These are phyloP conservation scores for Lepidocolaptes lacrymiger DNA, from an alignment of 2,797 vertebrate species.

Conservation along the genomic window DNA sequence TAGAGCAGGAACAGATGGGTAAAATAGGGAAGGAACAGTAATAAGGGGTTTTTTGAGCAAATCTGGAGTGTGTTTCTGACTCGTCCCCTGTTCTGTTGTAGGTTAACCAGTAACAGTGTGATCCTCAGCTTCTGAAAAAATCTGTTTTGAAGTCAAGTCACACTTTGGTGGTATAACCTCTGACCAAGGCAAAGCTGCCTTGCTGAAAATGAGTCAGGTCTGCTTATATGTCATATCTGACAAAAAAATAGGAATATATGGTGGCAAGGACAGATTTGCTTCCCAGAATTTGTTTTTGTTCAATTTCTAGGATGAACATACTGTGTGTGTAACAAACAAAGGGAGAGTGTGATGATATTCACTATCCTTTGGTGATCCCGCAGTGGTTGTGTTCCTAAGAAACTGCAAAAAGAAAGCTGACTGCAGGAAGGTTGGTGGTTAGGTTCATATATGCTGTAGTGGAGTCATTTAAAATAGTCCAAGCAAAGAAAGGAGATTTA, in stretches of 20 bases:
- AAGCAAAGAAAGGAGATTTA: constrained; percentile 58
- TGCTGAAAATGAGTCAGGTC: background rate
- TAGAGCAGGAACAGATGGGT: background rate
- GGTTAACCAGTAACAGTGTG: background rate
- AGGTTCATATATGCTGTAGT: constrained; percentile 24
- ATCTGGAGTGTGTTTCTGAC: rapidly evolving
- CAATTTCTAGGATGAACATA: background rate
- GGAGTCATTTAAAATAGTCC: constrained; percentile 55
- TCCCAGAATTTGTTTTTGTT: background rate
- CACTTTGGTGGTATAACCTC: rapidly evolving
- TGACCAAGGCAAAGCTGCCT: rapidly evolving
- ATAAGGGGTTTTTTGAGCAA: background rate
- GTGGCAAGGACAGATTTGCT: background rate
- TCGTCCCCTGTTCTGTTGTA: background rate
- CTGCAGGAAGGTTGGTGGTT: constrained; percentile 3
- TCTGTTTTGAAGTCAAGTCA: background rate
- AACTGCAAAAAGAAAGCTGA: constrained; percentile 21
- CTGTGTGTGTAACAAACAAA: background rate
- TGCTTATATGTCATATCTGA: rapidly evolving
- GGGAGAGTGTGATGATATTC: background rate
- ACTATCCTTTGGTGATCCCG: background rate
- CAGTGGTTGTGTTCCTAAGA: background rate
- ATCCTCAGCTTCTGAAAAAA: background rate
- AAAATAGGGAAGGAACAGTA: background rate
- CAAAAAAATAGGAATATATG: rapidly evolving